Base-by-base conservation (phyloP, 1,140 invertebrate species). In the Hylaeus anthracinus region DNA sequence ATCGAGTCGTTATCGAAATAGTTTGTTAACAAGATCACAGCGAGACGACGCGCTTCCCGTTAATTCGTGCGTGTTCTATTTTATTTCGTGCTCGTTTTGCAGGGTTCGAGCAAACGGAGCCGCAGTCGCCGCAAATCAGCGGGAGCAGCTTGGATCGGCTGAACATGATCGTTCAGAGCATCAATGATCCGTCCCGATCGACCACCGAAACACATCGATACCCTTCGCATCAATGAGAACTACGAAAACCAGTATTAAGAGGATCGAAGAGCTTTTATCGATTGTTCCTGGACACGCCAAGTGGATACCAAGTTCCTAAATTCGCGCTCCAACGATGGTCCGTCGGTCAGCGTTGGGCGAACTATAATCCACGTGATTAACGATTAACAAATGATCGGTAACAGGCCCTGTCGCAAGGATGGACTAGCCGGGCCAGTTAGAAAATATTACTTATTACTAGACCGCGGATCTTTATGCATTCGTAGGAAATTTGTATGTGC, bases 151-250 rank as follows among this genome's bases (percentile, higher is more conserved):
- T 95, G 83, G 95, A 95, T 84, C 95, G 95, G 63, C 92, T 95
- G 0, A 95, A 93, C 89, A 92, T 95, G 81, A 95, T 95, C 81
- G 95, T 95, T n/a, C 95, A 95, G 90, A 95, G 94, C 89, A 95
- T 95, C 78, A 94, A 94, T 77, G 91, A 90, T 55, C 74, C 90
- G 14, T 76, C 89, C 10, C 73, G 85, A 14, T 1, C 71, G 12
- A 41, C 69, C 4, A 86, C 67, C 61, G 89, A 88, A 51, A 86
- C 81, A 26, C 80, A 81, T 73, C 83, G 83, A 48, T 88, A 88
- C 75, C 84, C 88, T 70, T 74, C 87, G 41, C 86, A 88, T 56
- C 86, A 89, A 77, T 91, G 84, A 84, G 72, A 56, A 64, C 15
- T 3, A 15, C 3, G 61, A 79, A 67, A 45, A 84, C 79, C 26